A percentile compares a stretch with the other conserved stretches of the same genome.
phyloP scores from a whole-genome alignment of 2,113 vertebrate species.

The Pollimyrus isidori region DNA sequence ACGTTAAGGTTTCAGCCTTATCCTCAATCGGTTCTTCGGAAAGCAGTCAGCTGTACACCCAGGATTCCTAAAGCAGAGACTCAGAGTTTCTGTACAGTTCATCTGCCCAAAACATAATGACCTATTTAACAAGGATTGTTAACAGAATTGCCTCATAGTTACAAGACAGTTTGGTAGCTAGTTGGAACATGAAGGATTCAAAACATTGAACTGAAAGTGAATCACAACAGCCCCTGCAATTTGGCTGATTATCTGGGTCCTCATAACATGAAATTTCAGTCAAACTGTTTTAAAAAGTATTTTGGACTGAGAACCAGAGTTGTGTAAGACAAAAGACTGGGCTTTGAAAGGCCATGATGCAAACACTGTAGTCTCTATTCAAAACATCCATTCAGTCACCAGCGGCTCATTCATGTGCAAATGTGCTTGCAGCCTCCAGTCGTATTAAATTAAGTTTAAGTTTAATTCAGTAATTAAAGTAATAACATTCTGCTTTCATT shows the following conservation, averaged over 20 bases:
- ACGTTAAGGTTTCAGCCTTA: background rate
- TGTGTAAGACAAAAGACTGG: background rate
- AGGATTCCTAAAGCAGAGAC: conserved; percentile 55
- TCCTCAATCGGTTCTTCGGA: background rate
- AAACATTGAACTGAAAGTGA: conserved; percentile 54
- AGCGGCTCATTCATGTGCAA: conserved; percentile 4
- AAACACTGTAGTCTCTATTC: background rate
- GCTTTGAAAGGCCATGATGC: background rate
- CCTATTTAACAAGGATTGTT: conserved; percentile 28
- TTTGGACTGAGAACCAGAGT: background rate
- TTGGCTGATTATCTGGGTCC: background rate
- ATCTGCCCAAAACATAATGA: conserved; percentile 38
- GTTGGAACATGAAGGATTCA: conserved; percentile 64
- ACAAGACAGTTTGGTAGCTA: background rate
- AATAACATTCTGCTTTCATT: background rate
- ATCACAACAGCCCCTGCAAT: conserved; percentile 36
- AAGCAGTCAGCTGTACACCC: conserved; percentile 30
- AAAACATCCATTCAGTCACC: background rate
- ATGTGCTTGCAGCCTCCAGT: background rate
- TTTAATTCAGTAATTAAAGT: background rate
- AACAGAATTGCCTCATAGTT: conserved; percentile 34
- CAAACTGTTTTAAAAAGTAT: background rate
- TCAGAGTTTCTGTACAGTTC: conserved; percentile 40
- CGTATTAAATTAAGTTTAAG: background rate
- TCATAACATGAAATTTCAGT: background rate